Percentiles rank a stretch among this genome's conserved stretches.
Evolutionary conservation across 1,140 invertebrate genomes (phyloP).

Genomic region (Triops longicaudatus): DNA sequence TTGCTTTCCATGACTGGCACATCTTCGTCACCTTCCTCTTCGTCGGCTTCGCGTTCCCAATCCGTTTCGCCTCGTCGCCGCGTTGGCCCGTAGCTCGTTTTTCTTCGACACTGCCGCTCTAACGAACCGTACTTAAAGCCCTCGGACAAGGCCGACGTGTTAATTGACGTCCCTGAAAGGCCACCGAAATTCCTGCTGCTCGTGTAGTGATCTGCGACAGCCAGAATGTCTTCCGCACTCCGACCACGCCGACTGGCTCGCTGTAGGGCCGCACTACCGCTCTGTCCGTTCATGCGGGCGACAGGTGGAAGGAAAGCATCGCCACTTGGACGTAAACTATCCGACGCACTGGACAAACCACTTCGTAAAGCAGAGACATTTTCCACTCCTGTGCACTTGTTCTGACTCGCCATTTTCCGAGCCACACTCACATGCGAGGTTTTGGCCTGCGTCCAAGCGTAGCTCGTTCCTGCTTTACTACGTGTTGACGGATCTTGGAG

Average conservation of each 20-base stretch:
- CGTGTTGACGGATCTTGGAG: neutral
- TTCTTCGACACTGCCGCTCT: slow-evolving; percentile 25
- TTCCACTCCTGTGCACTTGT: neutral
- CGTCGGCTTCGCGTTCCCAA: slow-evolving; percentile 29
- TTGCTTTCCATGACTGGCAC: neutral
- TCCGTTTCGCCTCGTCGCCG: slow-evolving; percentile 28
- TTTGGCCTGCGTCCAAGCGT: neutral
- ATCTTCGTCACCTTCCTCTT: slow-evolving; percentile 27
- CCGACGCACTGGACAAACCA: neutral
- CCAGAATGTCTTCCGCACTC: slow-evolving; percentile 27
- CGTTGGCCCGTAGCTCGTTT: neutral
- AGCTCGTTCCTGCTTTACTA: neutral
- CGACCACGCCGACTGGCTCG: slow-evolving; percentile 9
- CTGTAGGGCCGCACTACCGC: neutral
- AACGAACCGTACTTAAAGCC: slow-evolving; percentile 26
- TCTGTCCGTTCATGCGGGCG: neutral
- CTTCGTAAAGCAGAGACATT: neutral
- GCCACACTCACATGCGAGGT: neutral
- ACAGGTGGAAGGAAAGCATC: neutral
- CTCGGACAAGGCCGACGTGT: slow-evolving; percentile 16
- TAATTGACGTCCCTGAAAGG: slow-evolving; percentile 16
- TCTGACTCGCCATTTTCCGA: neutral
- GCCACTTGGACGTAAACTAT: neutral
- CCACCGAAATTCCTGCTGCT: neutral
- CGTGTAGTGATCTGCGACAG: neutral